Conservation (phyloP, 2,888 invertebrate species). For the Tortrix viridana region DNA sequence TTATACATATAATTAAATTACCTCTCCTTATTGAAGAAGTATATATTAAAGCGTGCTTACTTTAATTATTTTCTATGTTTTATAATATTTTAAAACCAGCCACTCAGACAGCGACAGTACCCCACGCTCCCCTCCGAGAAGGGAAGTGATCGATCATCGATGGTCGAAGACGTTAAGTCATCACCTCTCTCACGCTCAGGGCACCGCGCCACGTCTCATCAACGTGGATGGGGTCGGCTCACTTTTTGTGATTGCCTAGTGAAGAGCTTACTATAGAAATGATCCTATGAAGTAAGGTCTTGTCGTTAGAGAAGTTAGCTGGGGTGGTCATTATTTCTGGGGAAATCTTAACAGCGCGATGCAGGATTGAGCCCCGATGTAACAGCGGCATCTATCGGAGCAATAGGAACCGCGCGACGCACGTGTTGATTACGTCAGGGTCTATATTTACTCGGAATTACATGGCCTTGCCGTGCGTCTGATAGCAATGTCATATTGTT, state of each 20-base stretch:
- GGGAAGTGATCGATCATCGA: slow-evolving; percentile 37
- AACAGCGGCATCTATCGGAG: slow-evolving; percentile 22
- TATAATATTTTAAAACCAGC: too few relatives aligned
- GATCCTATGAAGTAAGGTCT: slow-evolving; percentile 39
- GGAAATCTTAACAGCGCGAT: slow-evolving; percentile 35
- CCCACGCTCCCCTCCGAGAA: slow-evolving; percentile 28
- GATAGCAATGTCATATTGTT: slow-evolving; percentile 5
- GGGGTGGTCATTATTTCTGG: slow-evolving; percentile 11
- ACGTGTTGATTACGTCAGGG: not conserved
- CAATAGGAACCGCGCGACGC: slow-evolving; percentile 2
- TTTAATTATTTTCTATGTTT: too few relatives aligned
- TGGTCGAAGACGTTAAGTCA: slow-evolving; percentile 20
- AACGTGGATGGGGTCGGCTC: slow-evolving; percentile 40
- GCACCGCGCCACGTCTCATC: slow-evolving; percentile 87
- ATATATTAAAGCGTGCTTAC: too few relatives aligned
- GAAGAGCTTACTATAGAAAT: slow-evolving; percentile 39
- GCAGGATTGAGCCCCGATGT: slow-evolving; percentile 5
- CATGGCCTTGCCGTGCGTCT: not conserved
- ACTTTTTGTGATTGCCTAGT: slow-evolving; percentile 36
- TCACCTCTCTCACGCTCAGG: slow-evolving; percentile 81
- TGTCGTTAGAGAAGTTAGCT: not conserved
- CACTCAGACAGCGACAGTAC: slow-evolving; percentile 38
- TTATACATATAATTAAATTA: too few relatives aligned
- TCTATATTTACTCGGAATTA: not conserved
- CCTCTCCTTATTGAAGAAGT: too few relatives aligned